These are phyloP conservation scores for Chondrilla cf. caribensis DNA, from an alignment of 37 sponge, comb jelly and placozoan genomes.

Conservation along the genomic window DNA sequence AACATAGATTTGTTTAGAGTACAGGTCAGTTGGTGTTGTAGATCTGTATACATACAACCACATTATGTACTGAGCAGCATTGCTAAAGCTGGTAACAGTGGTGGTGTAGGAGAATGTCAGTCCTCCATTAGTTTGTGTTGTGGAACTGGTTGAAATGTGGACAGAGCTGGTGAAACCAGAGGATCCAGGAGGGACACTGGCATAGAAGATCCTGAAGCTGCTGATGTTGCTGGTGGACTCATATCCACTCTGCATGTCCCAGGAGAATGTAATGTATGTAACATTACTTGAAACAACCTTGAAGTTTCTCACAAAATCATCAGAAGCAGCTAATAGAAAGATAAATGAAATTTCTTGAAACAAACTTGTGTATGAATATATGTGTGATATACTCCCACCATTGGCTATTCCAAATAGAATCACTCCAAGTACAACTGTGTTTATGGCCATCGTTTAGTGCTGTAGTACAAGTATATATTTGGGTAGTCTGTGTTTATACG, in stretches of 20 bases:
- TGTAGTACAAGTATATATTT: too few species aligned
- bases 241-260: conserved; percentile 1
- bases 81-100: neutral
- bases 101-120: neutral
- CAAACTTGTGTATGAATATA: too few species aligned
- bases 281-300: neutral
- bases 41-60: neutral
- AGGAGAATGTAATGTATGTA: conserved; percentile 9
- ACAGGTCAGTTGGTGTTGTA: neutral
- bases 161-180: neutral
- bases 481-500: too few species aligned
- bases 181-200: neutral
- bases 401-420: too few species aligned
- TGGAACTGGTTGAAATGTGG: neutral
- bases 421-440: too few species aligned
- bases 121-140: neutral
- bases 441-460: too few species aligned
- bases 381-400: too few species aligned
- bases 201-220: neutral
- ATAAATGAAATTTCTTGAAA: too few species aligned
- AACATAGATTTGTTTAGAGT: conserved; percentile 12
- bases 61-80: neutral
- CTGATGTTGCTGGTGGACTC: conserved; percentile 4
- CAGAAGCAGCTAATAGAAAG: too few species aligned
- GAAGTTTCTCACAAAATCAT: neutral